Conservation (phyloP, 2,888 invertebrate species). For the Antheraea yamamai region DNA sequence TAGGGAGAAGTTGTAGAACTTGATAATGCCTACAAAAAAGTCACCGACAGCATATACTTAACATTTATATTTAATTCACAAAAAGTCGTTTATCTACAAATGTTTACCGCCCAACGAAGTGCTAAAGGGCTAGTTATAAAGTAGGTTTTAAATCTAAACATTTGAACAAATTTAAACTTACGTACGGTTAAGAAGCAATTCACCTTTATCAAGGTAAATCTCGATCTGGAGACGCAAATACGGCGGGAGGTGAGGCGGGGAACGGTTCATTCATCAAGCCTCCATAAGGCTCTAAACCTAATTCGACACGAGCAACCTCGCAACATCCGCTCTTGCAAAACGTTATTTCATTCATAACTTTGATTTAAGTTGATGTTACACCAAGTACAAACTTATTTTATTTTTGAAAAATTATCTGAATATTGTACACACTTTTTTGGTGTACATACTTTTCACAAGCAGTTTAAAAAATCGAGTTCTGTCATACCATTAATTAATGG, state of each 20-base stretch:
- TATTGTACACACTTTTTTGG: background rate
- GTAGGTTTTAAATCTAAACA: no score
- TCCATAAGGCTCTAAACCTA: conserved; percentile 81
- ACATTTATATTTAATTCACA: no score
- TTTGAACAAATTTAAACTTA: conserved; percentile 19
- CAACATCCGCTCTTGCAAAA: conserved; percentile 83
- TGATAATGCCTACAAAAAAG: no score
- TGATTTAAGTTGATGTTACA: conserved; percentile 57
- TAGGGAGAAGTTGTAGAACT: no score
- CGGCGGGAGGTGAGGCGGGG: conserved; percentile 38
- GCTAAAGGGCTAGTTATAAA: no score
- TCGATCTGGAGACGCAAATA: conserved; percentile 33
- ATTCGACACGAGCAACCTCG: conserved; percentile 79
- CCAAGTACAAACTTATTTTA: conserved; percentile 32
- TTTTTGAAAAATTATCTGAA: background rate
- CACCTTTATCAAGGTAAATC: conserved; percentile 39
- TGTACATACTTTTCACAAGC: no score
- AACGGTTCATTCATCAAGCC: conserved; percentile 77
- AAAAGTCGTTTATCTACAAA: no score
- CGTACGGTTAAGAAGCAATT: conserved; percentile 32
- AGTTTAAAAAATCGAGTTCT: no score
- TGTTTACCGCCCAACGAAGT: no score
- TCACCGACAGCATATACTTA: no score
- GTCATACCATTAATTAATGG: no score
- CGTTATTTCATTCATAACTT: conserved; percentile 81